Evolutionary conservation across 2,888 invertebrate species (phyloP), one percentile per base, ranked within the genome.

Genomic region (Tetranychus piercei): DNA sequence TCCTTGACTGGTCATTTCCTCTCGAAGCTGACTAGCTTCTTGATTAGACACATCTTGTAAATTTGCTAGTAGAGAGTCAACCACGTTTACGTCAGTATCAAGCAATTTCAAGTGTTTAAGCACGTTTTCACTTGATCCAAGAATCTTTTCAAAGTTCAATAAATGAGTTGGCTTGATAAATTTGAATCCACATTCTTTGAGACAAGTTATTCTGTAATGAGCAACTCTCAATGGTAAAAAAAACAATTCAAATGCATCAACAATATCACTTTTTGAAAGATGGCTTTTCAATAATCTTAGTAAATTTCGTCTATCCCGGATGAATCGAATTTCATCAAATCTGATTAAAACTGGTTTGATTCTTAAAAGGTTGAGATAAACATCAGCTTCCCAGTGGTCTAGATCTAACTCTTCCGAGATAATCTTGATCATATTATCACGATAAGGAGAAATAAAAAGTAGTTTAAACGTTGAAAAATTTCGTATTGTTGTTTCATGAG

Each of bases 121-220:
- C 11, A 11, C 22, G 11, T 18, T 18, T 20, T 69, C 69, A 69
- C 22, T 69, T 69, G 5, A 23, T 20, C 11, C 20, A 11, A 20
- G 20, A 69, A 69, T 18, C 11, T 20, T 23, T 18, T 20, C 7
- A 69, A 69, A 69, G 20, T 69, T 18, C 9, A 69, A 11, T 22
- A 69, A 69, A 69, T 69, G 20, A 22, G 11, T 6, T 69, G 69
- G 22, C 5, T 20, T 69, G 8, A 69, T 18, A 6, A 11, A 9
- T 69, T 69, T 69, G 69, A 69, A 69, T 20, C 69, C 69, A 69
- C 69, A 69, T 11, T 69, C 69, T 22, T 69, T 22, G 20, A 69
- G 69, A 23, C 18, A 69, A 11, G 11, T 5, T 69, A 69, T 23
- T 22, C 69, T 20, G 34, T 23, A 11, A 5, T 20, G 34, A 11